Conservation (phyloP, 2,888 invertebrate genomes). For the Agonopterix alstromeriana region DNA sequence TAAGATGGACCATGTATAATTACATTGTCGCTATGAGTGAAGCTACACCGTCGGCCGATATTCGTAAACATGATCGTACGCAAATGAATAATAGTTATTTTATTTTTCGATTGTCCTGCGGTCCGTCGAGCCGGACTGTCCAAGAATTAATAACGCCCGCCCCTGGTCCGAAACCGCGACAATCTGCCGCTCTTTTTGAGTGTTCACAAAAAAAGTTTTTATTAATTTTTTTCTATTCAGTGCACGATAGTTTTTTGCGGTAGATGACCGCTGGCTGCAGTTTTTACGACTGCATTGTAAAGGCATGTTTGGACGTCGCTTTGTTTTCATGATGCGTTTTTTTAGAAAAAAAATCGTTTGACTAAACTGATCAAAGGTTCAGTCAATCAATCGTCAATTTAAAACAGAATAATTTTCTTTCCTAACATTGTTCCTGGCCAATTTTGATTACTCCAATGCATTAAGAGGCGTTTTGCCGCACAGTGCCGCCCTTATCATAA, state of each 20-base stretch:
- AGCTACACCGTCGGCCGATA: constrained; percentile 34
- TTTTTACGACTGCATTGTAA: background rate
- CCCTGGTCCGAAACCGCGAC: constrained; percentile 57
- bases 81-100: constrained; percentile 73
- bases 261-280: constrained; percentile 40
- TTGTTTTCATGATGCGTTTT: too few relatives aligned
- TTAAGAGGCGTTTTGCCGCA: too few relatives aligned
- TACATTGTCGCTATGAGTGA: constrained; percentile 21
- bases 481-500: too few relatives aligned
- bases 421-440: too few relatives aligned
- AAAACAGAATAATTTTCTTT: too few relatives aligned
- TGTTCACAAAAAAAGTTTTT: constrained; percentile 36
- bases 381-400: constrained; percentile 10
- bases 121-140: constrained; percentile 48
- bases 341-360: too few relatives aligned
- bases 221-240: constrained; percentile 56
- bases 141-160: constrained; percentile 68
- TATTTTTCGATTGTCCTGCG: constrained; percentile 69
- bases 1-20: too few relatives aligned
- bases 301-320: too few relatives aligned
- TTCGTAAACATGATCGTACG: constrained; percentile 42
- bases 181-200: constrained; percentile 66
- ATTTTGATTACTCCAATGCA: too few relatives aligned
- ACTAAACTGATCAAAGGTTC: background rate
- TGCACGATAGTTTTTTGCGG: constrained; percentile 70